These are phyloP conservation scores for Carapus acus DNA, from an alignment of 2,797 vertebrate genomes.

Conservation along the genomic window DNA sequence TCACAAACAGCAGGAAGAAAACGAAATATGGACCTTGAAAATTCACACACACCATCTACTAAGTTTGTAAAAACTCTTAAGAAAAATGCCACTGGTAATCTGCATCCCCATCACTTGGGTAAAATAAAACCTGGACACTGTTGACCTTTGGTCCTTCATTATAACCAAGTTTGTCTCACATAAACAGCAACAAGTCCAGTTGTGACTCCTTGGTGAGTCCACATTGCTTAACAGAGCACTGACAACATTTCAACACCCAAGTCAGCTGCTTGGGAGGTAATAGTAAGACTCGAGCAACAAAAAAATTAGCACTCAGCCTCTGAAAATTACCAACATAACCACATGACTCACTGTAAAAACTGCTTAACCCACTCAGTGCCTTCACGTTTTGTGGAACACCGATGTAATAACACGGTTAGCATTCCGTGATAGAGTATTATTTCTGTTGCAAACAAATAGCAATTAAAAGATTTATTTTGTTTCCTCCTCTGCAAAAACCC, in stretches of 20 bases:
- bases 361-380: slow-evolving; percentile 4
- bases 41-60: not conserved
- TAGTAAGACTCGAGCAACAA: no score
- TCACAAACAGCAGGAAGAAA: not conserved
- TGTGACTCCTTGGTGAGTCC: slow-evolving; percentile 28
- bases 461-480: no score
- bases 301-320: slow-evolving; percentile 2
- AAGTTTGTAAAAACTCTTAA: slow-evolving; percentile 24
- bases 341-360: not conserved
- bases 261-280: slow-evolving; percentile 9
- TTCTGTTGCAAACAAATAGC: not conserved
- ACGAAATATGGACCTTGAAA: not conserved
- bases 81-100: not conserved
- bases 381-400: slow-evolving; percentile 19
- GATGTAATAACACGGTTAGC: slow-evolving; percentile 27
- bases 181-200: slow-evolving; percentile 18
- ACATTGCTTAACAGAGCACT: no score
- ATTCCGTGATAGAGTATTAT: not conserved
- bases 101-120: slow-evolving; percentile 16
- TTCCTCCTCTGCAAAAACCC: no score
- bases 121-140: not conserved
- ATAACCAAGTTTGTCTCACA: slow-evolving; percentile 4
- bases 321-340: slow-evolving; percentile 1
- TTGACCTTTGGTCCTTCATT: slow-evolving; percentile 32
- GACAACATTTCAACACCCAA: not conserved